Base-by-base conservation (phyloP, 2,888 invertebrate genomes). In the Xanthorhoe spadicearia region DNA sequence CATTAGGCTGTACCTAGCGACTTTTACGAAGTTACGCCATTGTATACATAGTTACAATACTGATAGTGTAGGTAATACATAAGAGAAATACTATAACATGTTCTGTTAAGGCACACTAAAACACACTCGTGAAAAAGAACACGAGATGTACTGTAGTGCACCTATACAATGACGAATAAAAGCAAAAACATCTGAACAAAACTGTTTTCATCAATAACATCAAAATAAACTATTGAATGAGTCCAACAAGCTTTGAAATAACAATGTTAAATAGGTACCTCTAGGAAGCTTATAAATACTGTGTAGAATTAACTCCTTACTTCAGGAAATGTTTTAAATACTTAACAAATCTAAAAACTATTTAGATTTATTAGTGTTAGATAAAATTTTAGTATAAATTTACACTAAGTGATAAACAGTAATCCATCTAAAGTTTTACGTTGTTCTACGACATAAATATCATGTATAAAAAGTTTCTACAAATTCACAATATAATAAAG, bases 171-270 rank as follows among this genome's bases (percentile, higher is more conserved):
- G 32, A 66, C 43, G 63, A 70, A 68, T 48, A 71, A 60, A 71
- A 73, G 74, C 76, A 62, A 68, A 69, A 74, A 74, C 67, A 58
- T 46, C 53, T 9, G 53, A 49, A 48, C 62, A 61, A 57, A 59
- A 61, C 53, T 64, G 64, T 66, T 63, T 54, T 78, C n/a, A 81
- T 82, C 43, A 61, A 78, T 86, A 91, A 91, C 89, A 88, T 81
- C 86, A 86, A 82, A 86, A 92, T 92, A 92, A 91, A 92, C 91
- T 92, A 89, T 92, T 90, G 84, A 92, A 90, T 85, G 77, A 78
- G 82, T 85, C 87, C 82, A 92, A 92, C 92, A 90, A 85, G 85
- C 83, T 87, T 87, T 89, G 80, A 84, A 81, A 81, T 79, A 83
- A 78, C 77, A 80, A 74, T 71, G 70, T 75, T 77, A 79, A 70